Evolutionary conservation across 2,113 vertebrate genomes (phyloP), one percentile per base, ranked within the genome.

Genomic region (Hippopotamus amphibius): DNA sequence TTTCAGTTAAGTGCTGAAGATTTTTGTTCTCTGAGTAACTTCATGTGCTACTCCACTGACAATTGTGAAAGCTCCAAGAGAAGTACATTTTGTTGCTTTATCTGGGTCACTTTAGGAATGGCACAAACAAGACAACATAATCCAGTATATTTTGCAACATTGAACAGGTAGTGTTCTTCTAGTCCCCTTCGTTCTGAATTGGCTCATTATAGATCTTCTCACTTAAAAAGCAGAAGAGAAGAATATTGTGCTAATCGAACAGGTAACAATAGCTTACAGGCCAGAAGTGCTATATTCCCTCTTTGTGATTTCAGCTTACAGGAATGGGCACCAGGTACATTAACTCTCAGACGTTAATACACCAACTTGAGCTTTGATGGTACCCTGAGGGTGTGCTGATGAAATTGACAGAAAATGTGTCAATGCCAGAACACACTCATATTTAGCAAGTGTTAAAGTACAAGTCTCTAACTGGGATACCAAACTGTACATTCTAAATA

Each of bases 1-100:
- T 93, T 93, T 90, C 79, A 76, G 57, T 87, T 59, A 89, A 43
- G 37, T 89, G 53, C 48, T 93, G 50, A 85, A 86, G 66, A 28
- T 57, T 57, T 93, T 91, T 65, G 57, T 93, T 74, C 88, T 74
- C 9, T 3, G 22, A 13, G 37, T 97, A 80, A 59, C 48, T 57
- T 81, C 71, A 48, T 33, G 50, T 65, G 55, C 92, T 65, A 81
- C 26, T 63, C 66, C 57, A 65, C 41, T 94, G 82, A 76, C 48
- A 66, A 61, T 48, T 74, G 28, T 43, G 10, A 93, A 87, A 69
- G 33, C 88, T n/a, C 72, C 37, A 57, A 46, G 79, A 86, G 26
- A 93, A 74, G 61, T 10, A 33, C 61, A 4, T 90, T 77, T 14
- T 41, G 28, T n/a, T 30, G 53, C 28, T 82, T 94, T 57, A 79